Evolutionary conservation across 2,888 invertebrate genomes (phyloP).

Genomic region (Lepidochitona cinerea): DNA sequence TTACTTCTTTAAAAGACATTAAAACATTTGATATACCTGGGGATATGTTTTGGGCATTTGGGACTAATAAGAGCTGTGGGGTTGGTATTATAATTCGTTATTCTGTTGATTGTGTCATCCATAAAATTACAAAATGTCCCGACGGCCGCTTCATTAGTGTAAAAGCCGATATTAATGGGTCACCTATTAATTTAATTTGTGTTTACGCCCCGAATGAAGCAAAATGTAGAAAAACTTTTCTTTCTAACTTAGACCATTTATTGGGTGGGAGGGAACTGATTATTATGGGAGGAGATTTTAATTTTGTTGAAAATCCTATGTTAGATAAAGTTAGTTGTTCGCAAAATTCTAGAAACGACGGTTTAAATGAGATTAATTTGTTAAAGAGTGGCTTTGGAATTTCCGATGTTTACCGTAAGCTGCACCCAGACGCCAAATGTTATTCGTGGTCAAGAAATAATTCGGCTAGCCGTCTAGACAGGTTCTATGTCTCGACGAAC

Average conservation of each 20-base stretch:
- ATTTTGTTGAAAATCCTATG: conserved; percentile 18
- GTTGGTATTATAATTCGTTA: neutral
- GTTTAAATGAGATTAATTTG: conserved; percentile 8
- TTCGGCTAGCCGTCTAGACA: neutral
- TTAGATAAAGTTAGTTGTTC: conserved; percentile 23
- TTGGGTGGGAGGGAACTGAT: neutral
- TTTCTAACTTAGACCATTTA: neutral
- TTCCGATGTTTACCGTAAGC: conserved; percentile 14
- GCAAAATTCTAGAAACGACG: conserved; percentile 8
- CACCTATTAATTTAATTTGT: neutral
- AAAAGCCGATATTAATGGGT: neutral
- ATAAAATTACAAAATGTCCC: neutral
- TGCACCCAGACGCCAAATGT: conserved; percentile 12
- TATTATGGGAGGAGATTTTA: conserved; percentile 24
- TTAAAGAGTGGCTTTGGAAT: conserved; percentile 18
- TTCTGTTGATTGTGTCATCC: no score
- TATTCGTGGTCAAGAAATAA: neutral
- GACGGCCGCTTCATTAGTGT: neutral
- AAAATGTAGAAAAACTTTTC: neutral
- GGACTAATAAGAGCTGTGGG: neutral
- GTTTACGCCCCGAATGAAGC: neutral
- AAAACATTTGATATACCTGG: neutral
- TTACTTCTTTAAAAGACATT: neutral
- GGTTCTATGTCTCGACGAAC: neutral
- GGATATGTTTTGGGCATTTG: neutral